Base-by-base conservation (phyloP, 1,140 invertebrate genomes). In the Reticulitermes speratus region DNA sequence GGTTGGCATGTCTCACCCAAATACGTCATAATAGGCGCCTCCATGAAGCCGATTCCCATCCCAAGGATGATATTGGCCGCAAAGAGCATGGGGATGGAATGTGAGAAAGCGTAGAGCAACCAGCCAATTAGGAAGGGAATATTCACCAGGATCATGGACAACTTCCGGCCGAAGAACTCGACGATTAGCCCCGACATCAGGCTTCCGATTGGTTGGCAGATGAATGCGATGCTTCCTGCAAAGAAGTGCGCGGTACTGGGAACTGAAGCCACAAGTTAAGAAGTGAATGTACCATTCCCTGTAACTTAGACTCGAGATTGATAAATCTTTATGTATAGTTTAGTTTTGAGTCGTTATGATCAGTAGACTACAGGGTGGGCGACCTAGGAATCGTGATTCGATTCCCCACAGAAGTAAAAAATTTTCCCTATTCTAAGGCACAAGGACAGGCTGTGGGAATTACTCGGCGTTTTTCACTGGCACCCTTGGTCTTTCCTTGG, bases 131-230 rank as follows among this genome's bases (percentile, higher is more conserved):
- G 45, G 83, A 89, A 88, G 1, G 89, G 89, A 3, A 89, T 52
- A 85, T 89, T 90, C 21, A 90, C 89, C 14, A 89, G 52, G 30
- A 90, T 52, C 89, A 90, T 89, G 85, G 88, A 88, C 82, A 81
- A 65, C 87, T 89, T 90, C 38, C 89, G 59, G 30, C 90, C 90
- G 0, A 89, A 44, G 0, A 44, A 25, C 7, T 89, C 88, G 16
- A 88, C 87, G 0, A 88, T 38, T 11, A 88, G 83, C 0, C 89
- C 90, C 1, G 89, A 88, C 8, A 89, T 44, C 9, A 90, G 14
- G 84, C 89, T 88, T 1, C 90, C 90, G 19, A 89, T 3, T 0
- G 90, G 90, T 38, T 89, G 88, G 69, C 88, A 87, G 32, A 89
- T 88, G 25, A 90, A 86, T 8, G 88, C 45, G 30, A 90, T 88